Evolutionary conservation across 2,113 vertebrate species (phyloP).

Genomic region (Eulemur rufifrons): DNA sequence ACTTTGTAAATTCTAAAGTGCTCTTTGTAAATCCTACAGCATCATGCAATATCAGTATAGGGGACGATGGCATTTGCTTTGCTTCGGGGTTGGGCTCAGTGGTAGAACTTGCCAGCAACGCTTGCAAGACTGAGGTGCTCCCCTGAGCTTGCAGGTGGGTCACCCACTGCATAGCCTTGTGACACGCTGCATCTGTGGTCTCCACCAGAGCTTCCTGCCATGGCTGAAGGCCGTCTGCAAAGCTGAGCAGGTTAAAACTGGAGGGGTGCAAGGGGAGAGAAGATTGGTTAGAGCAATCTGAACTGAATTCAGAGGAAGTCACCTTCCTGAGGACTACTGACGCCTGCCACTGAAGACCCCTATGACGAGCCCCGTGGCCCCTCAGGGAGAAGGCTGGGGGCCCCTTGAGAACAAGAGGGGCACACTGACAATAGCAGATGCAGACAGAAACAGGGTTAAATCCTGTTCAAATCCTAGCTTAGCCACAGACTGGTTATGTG

Average conservation of each 20-base stretch:
- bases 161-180: constrained; percentile 85
- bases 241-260: constrained; percentile 89
- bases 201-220: constrained; percentile 86
- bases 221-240: constrained; percentile 80
- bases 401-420: not conserved
- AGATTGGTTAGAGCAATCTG: not conserved
- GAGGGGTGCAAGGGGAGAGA: not conserved
- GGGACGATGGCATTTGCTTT: not conserved
- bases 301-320: not conserved
- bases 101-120: constrained; percentile 84
- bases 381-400: not conserved
- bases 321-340: not conserved
- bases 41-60: accelerated
- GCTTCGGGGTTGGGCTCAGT: not conserved
- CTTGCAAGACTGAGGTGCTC: constrained; percentile 84
- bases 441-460: not conserved
- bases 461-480: not conserved
- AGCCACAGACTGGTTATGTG: not conserved
- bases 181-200: constrained; percentile 83
- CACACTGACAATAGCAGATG: not conserved
- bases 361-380: not conserved
- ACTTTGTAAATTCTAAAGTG: not conserved
- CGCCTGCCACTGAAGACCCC: not conserved
- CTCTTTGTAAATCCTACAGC: not conserved
- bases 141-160: constrained; percentile 82